Evolutionary conservation across 2,797 vertebrate species (phyloP).

Genomic region (Dipus sagitta): DNA sequence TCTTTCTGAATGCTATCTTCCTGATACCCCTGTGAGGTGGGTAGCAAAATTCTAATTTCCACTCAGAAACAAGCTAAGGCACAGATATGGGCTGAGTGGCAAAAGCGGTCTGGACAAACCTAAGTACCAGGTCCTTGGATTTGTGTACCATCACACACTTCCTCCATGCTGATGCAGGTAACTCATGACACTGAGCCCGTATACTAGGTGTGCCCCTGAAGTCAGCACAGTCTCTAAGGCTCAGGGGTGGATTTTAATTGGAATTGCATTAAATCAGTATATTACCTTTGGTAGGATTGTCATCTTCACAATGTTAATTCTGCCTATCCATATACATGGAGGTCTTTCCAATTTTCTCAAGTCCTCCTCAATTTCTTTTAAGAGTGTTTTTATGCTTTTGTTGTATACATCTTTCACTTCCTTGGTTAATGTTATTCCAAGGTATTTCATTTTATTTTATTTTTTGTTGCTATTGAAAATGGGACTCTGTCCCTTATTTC

Average conservation of each 20-base stretch:
- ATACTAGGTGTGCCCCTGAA: not conserved
- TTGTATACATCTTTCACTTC: no score
- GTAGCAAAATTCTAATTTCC: not conserved
- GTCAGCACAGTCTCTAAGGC: not conserved
- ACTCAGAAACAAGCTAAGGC: slow-evolving; percentile 58
- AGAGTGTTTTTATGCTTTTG: no score
- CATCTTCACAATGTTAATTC: no score
- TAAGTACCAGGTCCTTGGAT: not conserved
- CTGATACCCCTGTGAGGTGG: slow-evolving; percentile 6
- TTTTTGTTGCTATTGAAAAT: no score
- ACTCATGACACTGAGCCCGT: not conserved
- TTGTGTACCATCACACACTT: not conserved
- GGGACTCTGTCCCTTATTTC: no score
- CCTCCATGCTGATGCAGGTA: not conserved
- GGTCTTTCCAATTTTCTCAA: no score
- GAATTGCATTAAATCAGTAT: no score
- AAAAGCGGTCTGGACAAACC: not conserved
- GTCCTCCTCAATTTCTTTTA: no score
- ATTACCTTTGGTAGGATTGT: no score
- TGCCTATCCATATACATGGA: no score
- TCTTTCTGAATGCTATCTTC: slow-evolving; percentile 42
- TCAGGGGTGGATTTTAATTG: not conserved
- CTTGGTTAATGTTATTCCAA: no score
- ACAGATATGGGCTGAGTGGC: slow-evolving; percentile 28
- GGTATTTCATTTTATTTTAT: no score